Percentiles rank a stretch among this genome's conserved stretches.
Evolutionary conservation across 2,888 invertebrate genomes (phyloP).

Genomic region (Troides helena): DNA sequence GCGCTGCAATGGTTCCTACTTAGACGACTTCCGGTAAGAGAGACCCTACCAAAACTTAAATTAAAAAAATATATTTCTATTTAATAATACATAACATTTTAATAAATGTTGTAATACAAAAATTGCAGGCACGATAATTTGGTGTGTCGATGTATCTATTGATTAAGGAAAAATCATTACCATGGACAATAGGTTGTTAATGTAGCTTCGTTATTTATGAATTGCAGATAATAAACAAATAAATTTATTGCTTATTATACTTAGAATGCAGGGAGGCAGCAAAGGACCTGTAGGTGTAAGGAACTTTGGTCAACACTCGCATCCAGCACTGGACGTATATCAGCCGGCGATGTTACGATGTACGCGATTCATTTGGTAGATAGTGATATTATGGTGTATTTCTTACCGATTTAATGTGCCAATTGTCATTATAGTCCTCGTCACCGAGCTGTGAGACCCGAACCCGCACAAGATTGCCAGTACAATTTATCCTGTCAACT

Average conservation of each 20-base stretch:
- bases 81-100: too few species aligned
- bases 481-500: constrained; percentile 49
- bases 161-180: not conserved
- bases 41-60: too few species aligned
- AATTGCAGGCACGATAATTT: not conserved
- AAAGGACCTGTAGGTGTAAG: too few species aligned
- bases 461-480: constrained; percentile 34
- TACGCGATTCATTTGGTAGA: not conserved
- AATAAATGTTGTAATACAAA: too few species aligned
- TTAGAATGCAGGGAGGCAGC: too few species aligned
- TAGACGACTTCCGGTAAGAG: too few species aligned
- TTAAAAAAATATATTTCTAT: too few species aligned
- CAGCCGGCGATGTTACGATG: not conserved
- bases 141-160: not conserved
- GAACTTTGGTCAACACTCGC: too few species aligned
- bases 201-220: not conserved
- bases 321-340: too few species aligned
- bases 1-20: not conserved
- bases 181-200: not conserved
- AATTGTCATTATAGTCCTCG: constrained; percentile 35
- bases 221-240: not conserved
- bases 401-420: constrained; percentile 48
- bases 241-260: not conserved
- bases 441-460: constrained; percentile 33
- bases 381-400: not conserved